These are phyloP conservation scores for Aramus guarauna DNA, from an alignment of 2,113 vertebrate species.

Conservation along the genomic window DNA sequence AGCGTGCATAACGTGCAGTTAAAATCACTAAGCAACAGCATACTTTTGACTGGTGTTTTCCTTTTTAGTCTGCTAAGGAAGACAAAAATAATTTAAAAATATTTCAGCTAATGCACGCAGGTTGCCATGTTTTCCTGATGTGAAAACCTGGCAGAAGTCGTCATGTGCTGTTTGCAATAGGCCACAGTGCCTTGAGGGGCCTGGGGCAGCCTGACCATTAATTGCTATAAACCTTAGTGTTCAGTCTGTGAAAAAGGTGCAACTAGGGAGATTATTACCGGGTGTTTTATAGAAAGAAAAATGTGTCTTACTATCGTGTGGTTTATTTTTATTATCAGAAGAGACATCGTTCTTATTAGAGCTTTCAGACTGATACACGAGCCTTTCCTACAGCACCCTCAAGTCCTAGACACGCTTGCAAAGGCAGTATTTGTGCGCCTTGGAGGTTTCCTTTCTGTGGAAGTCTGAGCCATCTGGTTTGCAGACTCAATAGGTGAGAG, in stretches of 20 bases:
- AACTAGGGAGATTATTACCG: background rate
- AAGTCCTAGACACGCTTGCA: background rate
- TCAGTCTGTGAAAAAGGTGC: background rate
- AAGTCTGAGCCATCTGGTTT: background rate
- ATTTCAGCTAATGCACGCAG: background rate
- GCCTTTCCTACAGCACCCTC: background rate
- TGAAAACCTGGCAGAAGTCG: background rate
- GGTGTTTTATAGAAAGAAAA: background rate
- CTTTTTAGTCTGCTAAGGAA: background rate
- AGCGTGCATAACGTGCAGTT: fast-evolving
- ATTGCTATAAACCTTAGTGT: background rate
- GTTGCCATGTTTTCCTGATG: background rate
- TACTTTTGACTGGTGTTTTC: background rate
- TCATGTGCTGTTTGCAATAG: background rate
- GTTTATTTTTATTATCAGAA: background rate
- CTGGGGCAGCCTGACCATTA: background rate
- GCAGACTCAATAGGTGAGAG: background rate
- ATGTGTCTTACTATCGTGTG: background rate
- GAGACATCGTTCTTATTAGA: background rate
- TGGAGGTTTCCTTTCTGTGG: background rate
- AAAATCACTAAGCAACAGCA: background rate
- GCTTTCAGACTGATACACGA: background rate
- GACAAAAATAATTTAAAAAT: background rate
- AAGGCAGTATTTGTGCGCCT: background rate
- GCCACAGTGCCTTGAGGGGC: too few species aligned